These are phyloP conservation scores for Pleuronectes platessa DNA, from an alignment of 2,113 vertebrate species.

Conservation along the genomic window DNA sequence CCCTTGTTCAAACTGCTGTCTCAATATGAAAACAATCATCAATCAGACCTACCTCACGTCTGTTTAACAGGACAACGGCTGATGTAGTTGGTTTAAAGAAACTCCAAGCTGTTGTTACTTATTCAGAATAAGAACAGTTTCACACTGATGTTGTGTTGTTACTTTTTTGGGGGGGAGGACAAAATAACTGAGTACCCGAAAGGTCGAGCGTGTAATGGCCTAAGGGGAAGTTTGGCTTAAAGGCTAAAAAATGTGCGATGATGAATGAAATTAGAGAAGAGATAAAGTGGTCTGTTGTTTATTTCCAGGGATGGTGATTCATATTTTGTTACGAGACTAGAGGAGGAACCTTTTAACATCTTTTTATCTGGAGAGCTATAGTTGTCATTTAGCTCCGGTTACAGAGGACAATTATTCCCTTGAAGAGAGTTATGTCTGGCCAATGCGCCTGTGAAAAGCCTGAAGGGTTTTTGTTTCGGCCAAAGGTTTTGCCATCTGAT, in stretches of 20 bases:
- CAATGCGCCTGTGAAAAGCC: neutral
- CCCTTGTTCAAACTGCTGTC: neutral
- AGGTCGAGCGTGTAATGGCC: constrained; percentile 13
- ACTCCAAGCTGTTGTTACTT: neutral
- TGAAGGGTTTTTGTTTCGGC: constrained; percentile 21
- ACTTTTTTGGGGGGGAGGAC: constrained; percentile 17
- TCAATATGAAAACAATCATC: neutral
- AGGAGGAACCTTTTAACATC: neutral
- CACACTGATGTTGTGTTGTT: constrained; percentile 18
- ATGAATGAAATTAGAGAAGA: constrained; percentile 49
- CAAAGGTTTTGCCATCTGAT: constrained; percentile 41
- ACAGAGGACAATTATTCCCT: constrained; percentile 28
- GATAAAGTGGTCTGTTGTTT: constrained; percentile 35
- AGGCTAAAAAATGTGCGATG: constrained; percentile 37
- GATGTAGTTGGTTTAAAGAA: neutral
- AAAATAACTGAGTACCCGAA: constrained; percentile 25
- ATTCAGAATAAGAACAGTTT: constrained; percentile 8
- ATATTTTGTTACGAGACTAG: constrained; percentile 15
- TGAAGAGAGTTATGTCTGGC: constrained; percentile 13
- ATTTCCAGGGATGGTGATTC: constrained; percentile 13
- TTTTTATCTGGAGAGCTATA: neutral
- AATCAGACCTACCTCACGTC: neutral
- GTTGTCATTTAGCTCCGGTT: constrained; percentile 33
- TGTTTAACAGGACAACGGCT: neutral
- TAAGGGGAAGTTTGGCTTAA: constrained; percentile 29